These are phyloP conservation scores for Zoanthus sociatus DNA, from an alignment of 92 coral and sea anemone species.

Conservation along the genomic window DNA sequence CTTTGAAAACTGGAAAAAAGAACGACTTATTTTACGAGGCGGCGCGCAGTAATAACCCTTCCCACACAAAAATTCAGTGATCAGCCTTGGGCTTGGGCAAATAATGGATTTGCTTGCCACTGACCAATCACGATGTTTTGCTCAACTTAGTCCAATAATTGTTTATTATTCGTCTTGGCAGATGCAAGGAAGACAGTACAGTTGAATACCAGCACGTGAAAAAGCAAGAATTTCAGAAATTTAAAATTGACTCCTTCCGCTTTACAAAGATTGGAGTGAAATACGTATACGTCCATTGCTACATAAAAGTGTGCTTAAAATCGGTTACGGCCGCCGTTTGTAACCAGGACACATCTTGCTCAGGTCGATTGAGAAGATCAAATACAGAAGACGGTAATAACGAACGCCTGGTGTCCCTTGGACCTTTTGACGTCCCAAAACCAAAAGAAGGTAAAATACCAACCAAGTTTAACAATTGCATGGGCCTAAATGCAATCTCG, in stretches of 20 bases:
- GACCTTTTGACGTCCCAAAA: background rate
- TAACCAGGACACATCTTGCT: background rate
- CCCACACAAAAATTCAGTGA: too few species aligned
- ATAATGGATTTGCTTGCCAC: too few species aligned
- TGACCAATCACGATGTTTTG: too few species aligned
- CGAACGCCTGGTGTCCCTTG: background rate
- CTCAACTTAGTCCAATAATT: too few species aligned
- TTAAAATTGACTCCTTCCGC: constrained; percentile 20
- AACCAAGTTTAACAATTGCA: too few species aligned
- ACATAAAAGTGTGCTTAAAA: constrained; percentile 8
- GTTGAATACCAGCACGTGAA: background rate
- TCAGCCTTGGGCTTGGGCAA: too few species aligned
- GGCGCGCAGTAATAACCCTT: too few species aligned
- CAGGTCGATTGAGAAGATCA: background rate
- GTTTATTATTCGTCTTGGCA: background rate
- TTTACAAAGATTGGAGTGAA: background rate
- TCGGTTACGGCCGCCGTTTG: background rate
- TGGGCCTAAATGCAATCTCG: too few species aligned
- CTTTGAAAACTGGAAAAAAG: too few species aligned
- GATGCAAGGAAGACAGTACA: background rate
- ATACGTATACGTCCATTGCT: constrained; percentile 13
- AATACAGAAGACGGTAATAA: background rate
- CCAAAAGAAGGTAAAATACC: background rate
- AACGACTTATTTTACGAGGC: too few species aligned
- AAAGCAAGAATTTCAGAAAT: background rate